phyloP scores from a whole-genome alignment of 1,140 invertebrate species.

The Dufourea novaeangliae region DNA sequence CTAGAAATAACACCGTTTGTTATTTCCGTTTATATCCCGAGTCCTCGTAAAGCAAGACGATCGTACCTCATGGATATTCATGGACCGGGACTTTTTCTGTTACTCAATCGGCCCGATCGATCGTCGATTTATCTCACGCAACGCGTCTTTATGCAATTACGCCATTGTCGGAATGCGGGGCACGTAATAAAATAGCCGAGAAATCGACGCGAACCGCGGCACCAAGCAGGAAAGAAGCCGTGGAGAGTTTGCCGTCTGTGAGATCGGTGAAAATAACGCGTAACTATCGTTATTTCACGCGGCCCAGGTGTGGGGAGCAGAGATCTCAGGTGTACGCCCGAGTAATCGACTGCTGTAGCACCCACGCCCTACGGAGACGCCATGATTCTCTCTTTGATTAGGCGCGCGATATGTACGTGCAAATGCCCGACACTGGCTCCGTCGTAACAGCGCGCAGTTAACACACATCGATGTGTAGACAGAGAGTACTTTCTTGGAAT shows the following conservation, averaged over 20 bases:
- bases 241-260: no score
- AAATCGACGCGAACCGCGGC: constrained; percentile 44
- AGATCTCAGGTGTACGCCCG: neutral
- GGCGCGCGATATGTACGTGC: neutral
- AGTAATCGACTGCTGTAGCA: constrained; percentile 26
- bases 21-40: constrained; percentile 13
- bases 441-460: constrained; percentile 1
- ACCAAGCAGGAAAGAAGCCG: neutral
- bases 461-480: neutral
- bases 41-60: neutral
- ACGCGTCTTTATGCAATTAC: constrained; percentile 48
- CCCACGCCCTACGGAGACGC: constrained; percentile 12
- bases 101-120: constrained; percentile 36
- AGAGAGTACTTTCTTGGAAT: neutral
- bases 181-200: constrained; percentile 47
- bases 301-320: neutral
- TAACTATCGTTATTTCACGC: constrained; percentile 17
- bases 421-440: neutral
- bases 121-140: constrained; percentile 49
- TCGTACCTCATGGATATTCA: constrained; percentile 41
- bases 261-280: constrained; percentile 16
- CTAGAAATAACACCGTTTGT: constrained; percentile 4
- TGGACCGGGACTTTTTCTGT: constrained; percentile 44
- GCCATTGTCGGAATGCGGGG: constrained; percentile 30
- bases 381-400: constrained; percentile 28